phyloP scores from a whole-genome alignment of 1,140 invertebrate species.

The Meloidogyne chitwoodi region DNA sequence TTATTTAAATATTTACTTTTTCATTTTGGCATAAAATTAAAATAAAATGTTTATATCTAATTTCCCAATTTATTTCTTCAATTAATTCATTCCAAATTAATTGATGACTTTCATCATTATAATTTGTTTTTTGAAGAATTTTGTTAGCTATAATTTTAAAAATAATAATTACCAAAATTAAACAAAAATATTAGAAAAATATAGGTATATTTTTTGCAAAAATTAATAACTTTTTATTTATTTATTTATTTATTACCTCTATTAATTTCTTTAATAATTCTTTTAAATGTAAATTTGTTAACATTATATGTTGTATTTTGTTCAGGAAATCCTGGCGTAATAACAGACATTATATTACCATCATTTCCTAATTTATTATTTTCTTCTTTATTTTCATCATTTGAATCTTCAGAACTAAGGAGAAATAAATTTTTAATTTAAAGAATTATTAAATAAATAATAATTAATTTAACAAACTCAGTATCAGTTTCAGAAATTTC shows the following conservation, averaged over 20 bases:
- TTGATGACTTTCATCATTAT: background rate
- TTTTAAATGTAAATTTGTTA: conserved; percentile 4
- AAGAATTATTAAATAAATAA: too few species aligned
- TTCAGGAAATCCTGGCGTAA: conserved; percentile 1
- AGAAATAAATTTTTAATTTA: background rate
- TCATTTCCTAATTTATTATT: background rate
- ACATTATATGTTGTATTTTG: conserved; percentile 15
- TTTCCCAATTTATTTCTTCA: background rate
- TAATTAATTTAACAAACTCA: background rate
- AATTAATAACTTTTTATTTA: background rate
- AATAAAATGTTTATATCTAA: background rate
- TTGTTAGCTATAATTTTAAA: background rate
- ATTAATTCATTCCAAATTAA: background rate
- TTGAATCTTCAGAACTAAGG: background rate
- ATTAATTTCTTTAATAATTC: conserved; percentile 1
- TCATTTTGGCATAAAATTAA: background rate
- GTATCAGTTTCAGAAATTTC: background rate
- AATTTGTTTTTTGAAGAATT: background rate
- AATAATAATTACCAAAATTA: too few species aligned
- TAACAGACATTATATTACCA: background rate
- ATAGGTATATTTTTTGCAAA: too few species aligned
- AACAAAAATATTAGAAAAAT: too few species aligned
- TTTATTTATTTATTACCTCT: background rate
- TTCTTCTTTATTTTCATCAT: background rate
- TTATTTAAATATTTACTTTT: background rate